phyloP scores from a whole-genome alignment of 2,797 vertebrate species.

The Hoplostethus mediterraneus region DNA sequence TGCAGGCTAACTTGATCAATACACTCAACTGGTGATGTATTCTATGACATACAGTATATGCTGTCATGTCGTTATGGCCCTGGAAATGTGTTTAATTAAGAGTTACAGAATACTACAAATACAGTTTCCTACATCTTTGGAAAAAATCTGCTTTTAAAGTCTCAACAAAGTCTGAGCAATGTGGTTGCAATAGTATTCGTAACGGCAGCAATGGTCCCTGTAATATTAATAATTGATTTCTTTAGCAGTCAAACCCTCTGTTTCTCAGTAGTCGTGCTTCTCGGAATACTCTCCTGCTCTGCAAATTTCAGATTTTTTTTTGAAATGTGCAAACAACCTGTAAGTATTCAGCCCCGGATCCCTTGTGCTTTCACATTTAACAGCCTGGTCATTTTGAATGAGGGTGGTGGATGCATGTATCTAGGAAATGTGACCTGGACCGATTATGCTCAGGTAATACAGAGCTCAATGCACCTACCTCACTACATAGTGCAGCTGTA shows the following conservation, averaged over 20 bases:
- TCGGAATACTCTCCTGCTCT: constrained; percentile 28
- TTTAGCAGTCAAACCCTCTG: constrained; percentile 58
- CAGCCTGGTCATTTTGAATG: constrained; percentile 44
- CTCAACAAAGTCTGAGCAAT: constrained; percentile 57
- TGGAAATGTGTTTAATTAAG: constrained; percentile 50
- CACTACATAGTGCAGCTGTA: constrained; percentile 32
- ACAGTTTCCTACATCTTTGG: constrained; percentile 75
- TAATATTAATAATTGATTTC: constrained; percentile 36
- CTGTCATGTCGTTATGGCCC: constrained; percentile 47
- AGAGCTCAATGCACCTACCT: constrained; percentile 39
- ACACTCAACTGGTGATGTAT: constrained; percentile 58
- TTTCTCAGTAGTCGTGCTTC: constrained; percentile 75
- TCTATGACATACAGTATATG: constrained; percentile 61
- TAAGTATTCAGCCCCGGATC: constrained; percentile 68
- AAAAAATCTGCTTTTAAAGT: constrained; percentile 68
- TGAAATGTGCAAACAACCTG: constrained; percentile 76
- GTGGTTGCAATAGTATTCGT: constrained; percentile 53
- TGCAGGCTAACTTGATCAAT: constrained; percentile 57
- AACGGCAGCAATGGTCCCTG: constrained; percentile 74
- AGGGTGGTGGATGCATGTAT: constrained; percentile 42
- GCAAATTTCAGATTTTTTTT: constrained; percentile 33
- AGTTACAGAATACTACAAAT: constrained; percentile 52
- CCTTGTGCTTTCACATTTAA: constrained; percentile 79
- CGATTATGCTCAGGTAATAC: constrained; percentile 30
- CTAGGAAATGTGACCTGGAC: constrained; percentile 54